These are phyloP conservation scores for Cynaeus angustus DNA, from an alignment of 2,888 invertebrate species.

Conservation along the genomic window DNA sequence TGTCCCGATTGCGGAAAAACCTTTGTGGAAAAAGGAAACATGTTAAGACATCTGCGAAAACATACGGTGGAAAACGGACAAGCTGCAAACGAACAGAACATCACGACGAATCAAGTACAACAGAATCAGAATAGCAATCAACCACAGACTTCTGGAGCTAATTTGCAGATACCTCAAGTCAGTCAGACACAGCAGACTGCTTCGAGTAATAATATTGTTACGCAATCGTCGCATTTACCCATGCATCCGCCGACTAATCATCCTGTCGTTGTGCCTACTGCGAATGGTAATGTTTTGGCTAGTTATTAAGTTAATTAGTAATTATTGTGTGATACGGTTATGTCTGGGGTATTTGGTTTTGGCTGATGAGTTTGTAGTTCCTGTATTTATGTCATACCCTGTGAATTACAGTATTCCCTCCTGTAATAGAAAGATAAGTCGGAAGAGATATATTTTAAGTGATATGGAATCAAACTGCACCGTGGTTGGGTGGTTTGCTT, in stretches of 20 bases:
- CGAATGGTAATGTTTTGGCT: slow-evolving; percentile 73
- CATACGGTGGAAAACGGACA: slow-evolving; percentile 75
- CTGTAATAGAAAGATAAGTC: slow-evolving; percentile 17
- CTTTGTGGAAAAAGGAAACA: slow-evolving; percentile 87
- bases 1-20: slow-evolving; percentile 84
- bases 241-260: slow-evolving; percentile 70
- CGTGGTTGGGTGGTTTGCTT: too few species aligned
- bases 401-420: slow-evolving; percentile 46
- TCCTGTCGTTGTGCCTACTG: slow-evolving; percentile 75
- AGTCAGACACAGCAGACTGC: slow-evolving; percentile 65
- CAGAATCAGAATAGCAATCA: slow-evolving; percentile 41
- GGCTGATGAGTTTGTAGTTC: slow-evolving; percentile 7
- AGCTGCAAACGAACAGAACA: slow-evolving; percentile 57
- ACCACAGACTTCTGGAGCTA: slow-evolving; percentile 61
- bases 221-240: slow-evolving; percentile 63
- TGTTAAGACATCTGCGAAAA: slow-evolving; percentile 83
- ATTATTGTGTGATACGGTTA: slow-evolving; percentile 32
- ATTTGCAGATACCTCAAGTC: slow-evolving; percentile 67
- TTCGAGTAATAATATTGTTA: slow-evolving; percentile 63
- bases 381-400: slow-evolving; percentile 15
- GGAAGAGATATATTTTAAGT: background rate
- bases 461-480: too few species aligned
- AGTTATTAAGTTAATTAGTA: slow-evolving; percentile 65
- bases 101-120: slow-evolving; percentile 45
- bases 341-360: slow-evolving; percentile 16